Base-by-base conservation (phyloP, 2,113 vertebrate species). In the Elephantulus edwardii region DNA sequence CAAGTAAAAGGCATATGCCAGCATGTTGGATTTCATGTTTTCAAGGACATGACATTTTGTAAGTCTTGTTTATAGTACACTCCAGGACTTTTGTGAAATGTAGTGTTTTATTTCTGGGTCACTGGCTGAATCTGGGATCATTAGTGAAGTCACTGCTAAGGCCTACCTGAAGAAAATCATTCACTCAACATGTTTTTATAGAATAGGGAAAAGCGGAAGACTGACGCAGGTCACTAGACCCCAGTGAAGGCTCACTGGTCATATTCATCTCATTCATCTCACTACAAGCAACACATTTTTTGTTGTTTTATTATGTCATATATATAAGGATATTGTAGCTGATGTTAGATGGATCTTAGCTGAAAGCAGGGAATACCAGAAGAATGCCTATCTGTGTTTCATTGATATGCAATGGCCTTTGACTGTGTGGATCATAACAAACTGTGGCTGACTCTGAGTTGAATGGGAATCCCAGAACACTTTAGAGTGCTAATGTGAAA, bases 71-170 rank as follows among this genome's bases (percentile, higher is more conserved):
- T 74, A 50, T 48, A 46, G 88, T 22, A 26, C 12, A 19, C 54
- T 62, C 5, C 26, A 30, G 46, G 54, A 92, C 56, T 56, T 86
- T 35, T 80, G 28, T 87, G 74, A 92, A 87, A 72, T 58, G 44
- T 24, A 42, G 10, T 56, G 52, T 87, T 91, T 92, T 42, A 84
- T 85, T 94, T 91, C 82, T 92, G 48, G 78, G 85, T 94, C 85
- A 89, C n/a, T 84, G 54, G 19, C 70, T 44, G 50, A 78, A 91
- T 78, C 1, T 58, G 85, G 85, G 44, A 91, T 84, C 88, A 75
- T 93, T 85, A 91, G 90, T 40, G 50, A 91, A 50, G 42, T 80
- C 56, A 66, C 48, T 38, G 26, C 30, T 76, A 79, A 33, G 68
- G 22, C 28, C 60, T n/a, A 83, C 46, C 46, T 68, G 33, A 64